Conservation (phyloP, 2,888 invertebrate species). For the Agonopterix alstromeriana region DNA sequence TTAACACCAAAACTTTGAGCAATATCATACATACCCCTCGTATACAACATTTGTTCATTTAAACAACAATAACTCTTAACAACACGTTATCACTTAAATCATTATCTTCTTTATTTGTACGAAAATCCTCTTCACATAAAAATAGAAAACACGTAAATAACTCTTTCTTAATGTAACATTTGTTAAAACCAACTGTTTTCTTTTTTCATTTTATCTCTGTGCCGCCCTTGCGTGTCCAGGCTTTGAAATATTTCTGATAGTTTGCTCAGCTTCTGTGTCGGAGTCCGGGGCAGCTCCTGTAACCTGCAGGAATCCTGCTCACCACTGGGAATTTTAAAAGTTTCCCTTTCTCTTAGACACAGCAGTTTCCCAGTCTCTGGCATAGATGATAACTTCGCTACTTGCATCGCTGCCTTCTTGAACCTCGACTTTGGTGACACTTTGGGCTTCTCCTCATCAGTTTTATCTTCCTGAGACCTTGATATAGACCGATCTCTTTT, state of each 20-base stretch:
- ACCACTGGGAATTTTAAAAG: slow-evolving; percentile 28
- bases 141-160: slow-evolving; percentile 29
- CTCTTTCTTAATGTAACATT: slow-evolving; percentile 31
- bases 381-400: slow-evolving; percentile 52
- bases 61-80: slow-evolving; percentile 42
- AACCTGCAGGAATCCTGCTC: slow-evolving; percentile 36
- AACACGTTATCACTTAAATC: slow-evolving; percentile 36
- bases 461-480: slow-evolving; percentile 6
- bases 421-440: slow-evolving; percentile 59
- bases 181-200: slow-evolving; percentile 67
- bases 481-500: slow-evolving; percentile 24
- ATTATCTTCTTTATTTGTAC: slow-evolving; percentile 14
- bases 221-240: slow-evolving; percentile 55
- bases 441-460: slow-evolving; percentile 20
- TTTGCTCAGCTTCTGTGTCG: slow-evolving; percentile 50
- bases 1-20: slow-evolving; percentile 56
- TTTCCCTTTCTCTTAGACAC: slow-evolving; percentile 55
- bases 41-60: slow-evolving; percentile 28
- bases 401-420: slow-evolving; percentile 59
- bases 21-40: slow-evolving; percentile 43
- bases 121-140: slow-evolving; percentile 9
- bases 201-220: slow-evolving; percentile 59
- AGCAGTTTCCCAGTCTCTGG: slow-evolving; percentile 62
- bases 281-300: slow-evolving; percentile 46
- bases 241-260: slow-evolving; percentile 64